phyloP scores from a whole-genome alignment of 1,140 invertebrate genomes.

The Nephotettix cincticeps region DNA sequence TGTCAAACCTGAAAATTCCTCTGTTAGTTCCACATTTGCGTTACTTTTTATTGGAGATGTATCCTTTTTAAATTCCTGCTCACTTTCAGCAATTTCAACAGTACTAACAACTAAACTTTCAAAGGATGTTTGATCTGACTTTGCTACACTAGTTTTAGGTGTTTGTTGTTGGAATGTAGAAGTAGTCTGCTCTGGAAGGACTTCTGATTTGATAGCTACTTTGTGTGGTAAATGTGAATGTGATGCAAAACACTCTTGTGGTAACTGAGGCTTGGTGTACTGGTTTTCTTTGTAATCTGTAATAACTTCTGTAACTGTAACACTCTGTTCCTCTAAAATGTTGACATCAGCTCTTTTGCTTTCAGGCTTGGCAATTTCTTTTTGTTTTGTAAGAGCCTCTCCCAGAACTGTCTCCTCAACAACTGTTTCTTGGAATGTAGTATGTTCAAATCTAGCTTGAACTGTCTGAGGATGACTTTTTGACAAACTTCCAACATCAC shows the following conservation, averaged over 20 bases:
- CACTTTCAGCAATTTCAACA: slow-evolving; percentile 56
- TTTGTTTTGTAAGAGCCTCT: slow-evolving; percentile 49
- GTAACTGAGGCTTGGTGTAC: slow-evolving; percentile 41
- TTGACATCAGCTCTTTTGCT: slow-evolving; percentile 50
- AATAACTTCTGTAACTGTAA: slow-evolving; percentile 54
- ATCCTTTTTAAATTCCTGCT: slow-evolving; percentile 50
- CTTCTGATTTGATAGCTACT: slow-evolving; percentile 52
- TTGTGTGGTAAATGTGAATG: slow-evolving; percentile 51
- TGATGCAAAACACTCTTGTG: slow-evolving; percentile 47
- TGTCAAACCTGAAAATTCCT: slow-evolving; percentile 49
- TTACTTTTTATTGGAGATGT: slow-evolving; percentile 51
- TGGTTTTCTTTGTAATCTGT: slow-evolving; percentile 50
- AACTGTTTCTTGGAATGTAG: slow-evolving; percentile 52
- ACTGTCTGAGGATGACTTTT: slow-evolving; percentile 45
- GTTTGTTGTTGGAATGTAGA: slow-evolving; percentile 48
- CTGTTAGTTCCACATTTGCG: slow-evolving; percentile 52
- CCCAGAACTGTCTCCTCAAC: slow-evolving; percentile 53
- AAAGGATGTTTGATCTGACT: slow-evolving; percentile 48
- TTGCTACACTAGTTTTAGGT: slow-evolving; percentile 49
- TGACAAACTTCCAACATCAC: slow-evolving; percentile 50
- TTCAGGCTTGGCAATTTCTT: slow-evolving; percentile 46
- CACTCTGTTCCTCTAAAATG: slow-evolving; percentile 53
- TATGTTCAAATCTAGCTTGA: slow-evolving; percentile 52
- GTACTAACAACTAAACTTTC: slow-evolving; percentile 54
- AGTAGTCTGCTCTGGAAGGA: slow-evolving; percentile 52